Conservation (phyloP, 2,113 vertebrate genomes). For the Tiliqua scincoides region DNA sequence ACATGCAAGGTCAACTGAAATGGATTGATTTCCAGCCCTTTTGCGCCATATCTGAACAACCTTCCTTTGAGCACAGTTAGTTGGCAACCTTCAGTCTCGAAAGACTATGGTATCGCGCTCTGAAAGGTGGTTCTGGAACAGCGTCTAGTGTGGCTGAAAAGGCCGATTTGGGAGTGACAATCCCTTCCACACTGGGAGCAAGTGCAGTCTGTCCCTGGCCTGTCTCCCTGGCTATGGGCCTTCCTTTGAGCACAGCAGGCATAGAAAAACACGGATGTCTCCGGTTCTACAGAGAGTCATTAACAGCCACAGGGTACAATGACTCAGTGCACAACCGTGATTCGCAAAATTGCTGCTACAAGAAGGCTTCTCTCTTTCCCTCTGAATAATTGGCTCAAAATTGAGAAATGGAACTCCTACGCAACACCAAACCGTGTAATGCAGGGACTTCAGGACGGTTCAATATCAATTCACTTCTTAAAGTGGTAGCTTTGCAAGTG, state of each 20-base stretch:
- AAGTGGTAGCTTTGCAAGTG: not conserved
- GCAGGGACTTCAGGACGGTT: constrained; percentile 12
- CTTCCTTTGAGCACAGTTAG: constrained; percentile 20
- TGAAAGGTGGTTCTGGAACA: no score
- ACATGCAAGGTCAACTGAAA: not conserved
- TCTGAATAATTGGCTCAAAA: constrained; percentile 31
- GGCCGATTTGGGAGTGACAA: no score
- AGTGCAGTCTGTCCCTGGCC: no score
- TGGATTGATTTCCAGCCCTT: not conserved
- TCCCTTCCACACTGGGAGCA: no score
- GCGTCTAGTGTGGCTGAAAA: no score
- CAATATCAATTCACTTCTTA: constrained; percentile 20
- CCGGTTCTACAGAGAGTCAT: constrained; percentile 9
- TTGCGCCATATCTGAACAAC: not conserved
- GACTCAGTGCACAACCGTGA: constrained; percentile 34
- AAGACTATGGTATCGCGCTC: no score
- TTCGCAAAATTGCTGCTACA: constrained; percentile 37
- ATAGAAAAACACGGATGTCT: constrained; percentile 15
- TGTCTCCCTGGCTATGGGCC: no score
- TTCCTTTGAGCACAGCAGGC: constrained; percentile 27
- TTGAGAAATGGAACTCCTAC: constrained; percentile 24
- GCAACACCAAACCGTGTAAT: constrained; percentile 31
- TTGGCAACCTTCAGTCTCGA: no score
- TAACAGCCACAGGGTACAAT: constrained; percentile 1
- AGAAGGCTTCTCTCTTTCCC: constrained; percentile 20